phyloP scores from a whole-genome alignment of 1,140 invertebrate genomes.

The Brachionus rubens region DNA sequence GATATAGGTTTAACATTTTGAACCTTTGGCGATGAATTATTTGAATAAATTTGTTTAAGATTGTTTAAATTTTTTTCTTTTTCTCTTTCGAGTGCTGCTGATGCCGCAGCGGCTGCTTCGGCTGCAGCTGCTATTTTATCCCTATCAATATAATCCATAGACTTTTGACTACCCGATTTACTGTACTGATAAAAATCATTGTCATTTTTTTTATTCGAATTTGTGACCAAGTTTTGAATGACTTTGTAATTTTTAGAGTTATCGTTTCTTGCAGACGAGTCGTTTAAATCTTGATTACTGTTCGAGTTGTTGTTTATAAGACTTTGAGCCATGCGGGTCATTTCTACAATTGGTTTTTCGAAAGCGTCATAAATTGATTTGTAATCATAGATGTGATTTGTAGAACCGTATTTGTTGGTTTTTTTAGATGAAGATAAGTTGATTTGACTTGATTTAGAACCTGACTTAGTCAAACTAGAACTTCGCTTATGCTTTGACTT shows the following conservation, averaged over 20 bases:
- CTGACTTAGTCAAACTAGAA: constrained; percentile 22
- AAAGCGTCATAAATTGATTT: constrained; percentile 45
- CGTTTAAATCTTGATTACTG: not conserved
- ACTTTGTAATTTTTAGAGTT: constrained; percentile 23
- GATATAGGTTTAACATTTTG: not conserved
- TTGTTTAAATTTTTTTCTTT: constrained; percentile 31
- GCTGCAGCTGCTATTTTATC: constrained; percentile 39
- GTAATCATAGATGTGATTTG: constrained; percentile 41
- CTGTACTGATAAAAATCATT: not conserved
- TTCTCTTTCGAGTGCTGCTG: constrained; percentile 12
- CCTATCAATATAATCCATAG: constrained; percentile 8
- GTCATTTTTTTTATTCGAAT: not conserved
- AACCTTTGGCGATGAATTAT: not conserved
- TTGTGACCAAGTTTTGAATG: constrained; percentile 11
- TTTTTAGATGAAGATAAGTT: constrained; percentile 7
- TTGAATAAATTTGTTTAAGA: not conserved
- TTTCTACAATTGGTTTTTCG: constrained; percentile 37
- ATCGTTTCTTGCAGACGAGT: not conserved
- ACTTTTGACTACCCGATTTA: not conserved
- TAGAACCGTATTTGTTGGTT: constrained; percentile 9
- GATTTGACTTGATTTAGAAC: not conserved
- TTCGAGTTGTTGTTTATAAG: not conserved
- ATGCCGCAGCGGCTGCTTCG: constrained; percentile 27
- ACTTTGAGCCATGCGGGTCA: constrained; percentile 24
- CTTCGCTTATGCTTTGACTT: constrained; percentile 38